Conservation (phyloP, 2,797 vertebrate species). For the Argya squamiceps region DNA sequence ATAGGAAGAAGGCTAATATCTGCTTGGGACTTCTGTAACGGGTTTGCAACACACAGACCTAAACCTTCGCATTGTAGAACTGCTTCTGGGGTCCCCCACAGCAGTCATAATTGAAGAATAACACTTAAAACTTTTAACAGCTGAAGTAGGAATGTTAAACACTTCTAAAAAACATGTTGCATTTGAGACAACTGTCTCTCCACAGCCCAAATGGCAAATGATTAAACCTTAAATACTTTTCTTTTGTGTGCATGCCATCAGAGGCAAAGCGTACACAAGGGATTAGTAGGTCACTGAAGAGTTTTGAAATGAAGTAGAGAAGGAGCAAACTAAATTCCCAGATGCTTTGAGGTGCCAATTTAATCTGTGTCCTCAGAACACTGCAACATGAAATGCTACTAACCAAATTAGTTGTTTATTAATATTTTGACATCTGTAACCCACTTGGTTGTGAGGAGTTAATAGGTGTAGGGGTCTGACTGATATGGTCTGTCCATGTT, state of each 20-base stretch:
- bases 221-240: neutral
- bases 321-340: neutral
- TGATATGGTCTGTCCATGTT: neutral
- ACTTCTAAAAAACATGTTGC: neutral
- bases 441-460: neutral
- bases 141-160: neutral
- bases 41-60: neutral
- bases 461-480: neutral
- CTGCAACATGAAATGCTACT: neutral
- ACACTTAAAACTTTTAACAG: neutral
- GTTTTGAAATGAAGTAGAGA: neutral
- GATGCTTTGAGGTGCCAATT: neutral
- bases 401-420: neutral
- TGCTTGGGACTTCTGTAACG: neutral
- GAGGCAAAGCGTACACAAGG: neutral
- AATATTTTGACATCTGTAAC: neutral
- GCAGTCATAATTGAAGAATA: neutral
- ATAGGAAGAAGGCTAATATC: neutral
- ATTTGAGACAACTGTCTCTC: neutral
- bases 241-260: neutral
- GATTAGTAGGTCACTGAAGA: neutral
- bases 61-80: neutral
- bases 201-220: neutral
- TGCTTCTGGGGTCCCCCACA: neutral
- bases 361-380: neutral